phyloP scores from a whole-genome alignment of 1,140 invertebrate genomes.

The Drosophila subobscura region DNA sequence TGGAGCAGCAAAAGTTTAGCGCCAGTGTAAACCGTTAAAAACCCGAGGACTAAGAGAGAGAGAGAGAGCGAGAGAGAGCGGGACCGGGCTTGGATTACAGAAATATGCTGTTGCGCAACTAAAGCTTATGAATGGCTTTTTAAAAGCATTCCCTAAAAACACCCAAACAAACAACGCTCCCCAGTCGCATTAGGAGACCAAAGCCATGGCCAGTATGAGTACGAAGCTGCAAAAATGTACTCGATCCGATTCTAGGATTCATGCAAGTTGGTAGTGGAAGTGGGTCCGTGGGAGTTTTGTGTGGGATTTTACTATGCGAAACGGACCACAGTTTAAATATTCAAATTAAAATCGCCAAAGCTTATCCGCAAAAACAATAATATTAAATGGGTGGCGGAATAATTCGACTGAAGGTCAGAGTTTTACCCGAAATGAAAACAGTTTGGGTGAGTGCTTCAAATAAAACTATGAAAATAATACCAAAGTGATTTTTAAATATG shows the following conservation, averaged over 20 bases:
- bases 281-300: neutral
- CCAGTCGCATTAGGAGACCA: conserved; percentile 49
- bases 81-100: conserved; percentile 50
- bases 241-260: conserved; percentile 31
- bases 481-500: too few species aligned
- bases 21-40: conserved; percentile 59
- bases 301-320: neutral
- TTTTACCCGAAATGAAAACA: neutral
- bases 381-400: conserved; percentile 11
- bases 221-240: conserved; percentile 27
- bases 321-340: conserved; percentile 39
- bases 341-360: conserved; percentile 38
- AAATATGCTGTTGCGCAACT: conserved; percentile 70
- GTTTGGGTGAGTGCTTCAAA: neutral
- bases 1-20: conserved; percentile 14
- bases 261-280: neutral
- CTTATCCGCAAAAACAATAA: conserved; percentile 37
- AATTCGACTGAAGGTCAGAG: conserved; percentile 14
- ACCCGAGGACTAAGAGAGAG: conserved; percentile 34
- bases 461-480: conserved; percentile 1
- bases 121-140: conserved; percentile 76
- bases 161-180: conserved; percentile 54
- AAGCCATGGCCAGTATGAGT: conserved; percentile 19
- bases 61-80: conserved; percentile 18
- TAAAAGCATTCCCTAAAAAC: conserved; percentile 69